Evolutionary conservation across 2,888 invertebrate genomes (phyloP).

Genomic region (Nycteola revayana): DNA sequence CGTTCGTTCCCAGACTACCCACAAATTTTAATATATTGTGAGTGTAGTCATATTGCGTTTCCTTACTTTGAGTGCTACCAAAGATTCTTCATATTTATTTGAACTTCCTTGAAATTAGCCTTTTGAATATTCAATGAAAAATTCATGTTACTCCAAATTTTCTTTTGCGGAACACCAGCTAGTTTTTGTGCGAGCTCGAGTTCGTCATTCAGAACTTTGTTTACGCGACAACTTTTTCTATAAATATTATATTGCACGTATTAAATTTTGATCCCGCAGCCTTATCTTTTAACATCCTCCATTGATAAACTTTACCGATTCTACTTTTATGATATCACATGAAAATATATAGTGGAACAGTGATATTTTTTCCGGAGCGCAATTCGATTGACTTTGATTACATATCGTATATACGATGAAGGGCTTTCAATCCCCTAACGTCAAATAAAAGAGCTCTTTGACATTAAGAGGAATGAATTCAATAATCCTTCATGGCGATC

Average conservation of each 20-base stretch:
- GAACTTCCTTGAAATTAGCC: slow-evolving; percentile 18
- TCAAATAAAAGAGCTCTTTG: slow-evolving; percentile 45
- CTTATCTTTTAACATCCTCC: background rate
- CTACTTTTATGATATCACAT: too few species aligned
- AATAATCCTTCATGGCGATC: slow-evolving; percentile 41
- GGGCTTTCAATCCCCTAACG: slow-evolving; percentile 31
- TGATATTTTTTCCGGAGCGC: slow-evolving; percentile 16
- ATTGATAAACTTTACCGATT: too few species aligned
- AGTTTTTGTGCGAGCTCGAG: slow-evolving; percentile 9
- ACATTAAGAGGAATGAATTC: slow-evolving; percentile 47
- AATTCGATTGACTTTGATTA: slow-evolving; percentile 34
- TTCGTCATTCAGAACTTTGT: slow-evolving; percentile 6
- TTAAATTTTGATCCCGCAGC: background rate
- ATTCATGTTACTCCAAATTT: slow-evolving; percentile 2
- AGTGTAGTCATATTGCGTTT: slow-evolving; percentile 34
- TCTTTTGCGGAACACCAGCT: slow-evolving; percentile 6
- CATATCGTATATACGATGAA: slow-evolving; percentile 23
- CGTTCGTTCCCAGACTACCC: slow-evolving; percentile 51
- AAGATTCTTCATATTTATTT: slow-evolving; percentile 22
- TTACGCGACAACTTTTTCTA: slow-evolving; percentile 21
- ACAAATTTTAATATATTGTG: slow-evolving; percentile 63
- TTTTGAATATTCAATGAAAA: slow-evolving; percentile 17
- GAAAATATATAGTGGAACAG: slow-evolving; percentile 16
- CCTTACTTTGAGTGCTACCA: slow-evolving; percentile 10
- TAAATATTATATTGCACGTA: slow-evolving; percentile 20